Evolutionary conservation across 2,888 invertebrate species (phyloP).

Genomic region (Phyllotreta cruciferae): DNA sequence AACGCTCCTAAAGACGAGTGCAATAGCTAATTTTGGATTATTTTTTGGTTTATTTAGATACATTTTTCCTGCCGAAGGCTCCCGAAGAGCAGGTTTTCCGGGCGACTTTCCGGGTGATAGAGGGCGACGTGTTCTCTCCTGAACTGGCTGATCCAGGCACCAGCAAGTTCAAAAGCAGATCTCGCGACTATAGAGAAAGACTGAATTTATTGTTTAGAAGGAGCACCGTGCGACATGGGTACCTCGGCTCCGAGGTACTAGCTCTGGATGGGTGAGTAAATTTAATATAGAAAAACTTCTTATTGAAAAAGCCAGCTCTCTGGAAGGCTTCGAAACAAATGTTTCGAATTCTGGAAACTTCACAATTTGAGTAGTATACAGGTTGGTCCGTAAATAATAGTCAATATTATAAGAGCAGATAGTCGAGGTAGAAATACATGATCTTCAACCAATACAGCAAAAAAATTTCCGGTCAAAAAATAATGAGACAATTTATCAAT

Average conservation of each 20-base stretch:
- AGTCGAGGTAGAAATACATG: too few relatives aligned
- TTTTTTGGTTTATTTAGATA: constrained; percentile 65
- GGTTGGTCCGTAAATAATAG: too few relatives aligned
- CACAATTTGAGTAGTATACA: too few relatives aligned
- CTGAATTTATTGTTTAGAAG: constrained; percentile 77
- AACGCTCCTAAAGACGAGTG: background rate
- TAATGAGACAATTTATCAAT: too few relatives aligned
- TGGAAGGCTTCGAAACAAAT: too few relatives aligned
- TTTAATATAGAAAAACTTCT: background rate
- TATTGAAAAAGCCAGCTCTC: too few relatives aligned
- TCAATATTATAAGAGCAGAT: too few relatives aligned
- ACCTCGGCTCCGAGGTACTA: constrained; percentile 79
- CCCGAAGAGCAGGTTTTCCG: constrained; percentile 83
- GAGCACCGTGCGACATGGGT: constrained; percentile 78
- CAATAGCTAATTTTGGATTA: background rate
- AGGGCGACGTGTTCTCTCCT: constrained; percentile 73
- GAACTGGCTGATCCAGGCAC: constrained; percentile 73
- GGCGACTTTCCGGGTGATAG: constrained; percentile 77
- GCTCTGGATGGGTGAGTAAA: constrained; percentile 81
- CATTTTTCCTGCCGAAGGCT: constrained; percentile 75
- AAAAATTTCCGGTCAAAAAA: too few relatives aligned
- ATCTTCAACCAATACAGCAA: too few relatives aligned
- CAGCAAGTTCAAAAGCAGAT: constrained; percentile 74
- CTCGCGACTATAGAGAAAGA: constrained; percentile 77
- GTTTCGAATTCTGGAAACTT: too few relatives aligned